phyloP scores from a whole-genome alignment of 2,797 vertebrate genomes.

The Eupleurogrammus muticus region DNA sequence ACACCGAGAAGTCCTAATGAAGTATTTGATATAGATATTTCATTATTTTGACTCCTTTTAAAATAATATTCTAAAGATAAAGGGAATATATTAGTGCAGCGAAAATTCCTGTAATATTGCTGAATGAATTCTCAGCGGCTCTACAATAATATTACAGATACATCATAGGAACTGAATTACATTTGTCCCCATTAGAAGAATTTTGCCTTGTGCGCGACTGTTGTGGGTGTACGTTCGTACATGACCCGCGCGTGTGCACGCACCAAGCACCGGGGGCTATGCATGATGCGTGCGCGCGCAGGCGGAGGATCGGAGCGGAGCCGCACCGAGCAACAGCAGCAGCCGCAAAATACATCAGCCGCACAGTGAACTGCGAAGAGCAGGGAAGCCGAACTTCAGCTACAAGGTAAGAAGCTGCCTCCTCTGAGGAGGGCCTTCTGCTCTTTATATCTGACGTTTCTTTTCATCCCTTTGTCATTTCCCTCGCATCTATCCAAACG shows the following conservation, averaged over 20 bases:
- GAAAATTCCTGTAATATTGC: no score
- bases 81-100: no score
- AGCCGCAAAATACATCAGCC: constrained; percentile 65
- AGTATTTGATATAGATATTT: no score
- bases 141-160: neutral
- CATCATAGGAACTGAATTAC: neutral
- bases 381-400: constrained; percentile 55
- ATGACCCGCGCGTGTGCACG: constrained; percentile 29
- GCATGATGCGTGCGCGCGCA: constrained; percentile 65
- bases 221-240: constrained; percentile 27
- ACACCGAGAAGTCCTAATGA: neutral
- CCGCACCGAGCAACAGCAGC: constrained; percentile 82
- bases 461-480: no score
- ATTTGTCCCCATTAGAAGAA: neutral
- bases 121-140: neutral
- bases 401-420: constrained; percentile 69
- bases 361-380: constrained; percentile 57
- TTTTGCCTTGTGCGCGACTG: neutral
- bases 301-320: constrained; percentile 78
- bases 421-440: no score
- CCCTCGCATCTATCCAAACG: no score
- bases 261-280: no score
- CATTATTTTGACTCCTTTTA: neutral
- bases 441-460: no score
- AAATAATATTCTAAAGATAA: neutral